Evolutionary conservation across 2,113 vertebrate species (phyloP).

Genomic region (Xiphophorus couchianus): DNA sequence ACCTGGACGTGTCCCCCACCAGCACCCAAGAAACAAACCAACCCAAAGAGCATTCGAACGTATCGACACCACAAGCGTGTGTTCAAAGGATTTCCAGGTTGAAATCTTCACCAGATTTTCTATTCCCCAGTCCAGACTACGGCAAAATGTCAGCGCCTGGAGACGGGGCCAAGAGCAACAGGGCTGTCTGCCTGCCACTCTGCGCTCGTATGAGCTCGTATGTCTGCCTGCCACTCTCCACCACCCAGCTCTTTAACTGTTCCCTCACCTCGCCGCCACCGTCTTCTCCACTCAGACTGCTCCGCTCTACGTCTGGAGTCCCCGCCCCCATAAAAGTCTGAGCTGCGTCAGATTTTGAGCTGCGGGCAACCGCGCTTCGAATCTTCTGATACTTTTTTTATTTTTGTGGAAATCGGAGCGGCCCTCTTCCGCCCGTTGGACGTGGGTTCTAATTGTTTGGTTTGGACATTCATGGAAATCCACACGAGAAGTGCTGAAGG

Average conservation of each 20-base stretch:
- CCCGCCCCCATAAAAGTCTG: slow-evolving; percentile 4
- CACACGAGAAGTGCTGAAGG: slow-evolving; percentile 72
- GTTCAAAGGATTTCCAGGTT: neutral
- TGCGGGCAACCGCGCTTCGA: slow-evolving; percentile 36
- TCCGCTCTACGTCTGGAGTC: neutral
- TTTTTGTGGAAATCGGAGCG: slow-evolving; percentile 40
- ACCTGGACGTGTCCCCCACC: slow-evolving; percentile 50
- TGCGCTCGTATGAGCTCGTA: too few species aligned
- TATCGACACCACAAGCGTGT: neutral
- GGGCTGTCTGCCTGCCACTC: slow-evolving; percentile 58
- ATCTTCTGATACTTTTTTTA: slow-evolving; percentile 44
- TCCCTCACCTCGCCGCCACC: slow-evolving; percentile 7
- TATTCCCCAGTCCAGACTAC: slow-evolving; percentile 43
- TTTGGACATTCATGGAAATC: slow-evolving; percentile 58
- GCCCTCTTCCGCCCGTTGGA: slow-evolving; percentile 26
- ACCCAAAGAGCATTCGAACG: slow-evolving; percentile 50
- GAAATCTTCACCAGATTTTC: slow-evolving; percentile 43
- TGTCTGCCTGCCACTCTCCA: slow-evolving; percentile 60
- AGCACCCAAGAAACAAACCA: slow-evolving; percentile 49
- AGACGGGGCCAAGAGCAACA: slow-evolving; percentile 72
- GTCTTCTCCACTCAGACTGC: slow-evolving; percentile 1
- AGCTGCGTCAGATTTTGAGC: slow-evolving; percentile 30
- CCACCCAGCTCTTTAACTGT: slow-evolving; percentile 25
- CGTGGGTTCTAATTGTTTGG: slow-evolving; percentile 48
- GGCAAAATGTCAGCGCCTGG: slow-evolving; percentile 34